These are phyloP conservation scores for Drosophila nasuta DNA, from an alignment of 1,140 invertebrate species.

Conservation along the genomic window DNA sequence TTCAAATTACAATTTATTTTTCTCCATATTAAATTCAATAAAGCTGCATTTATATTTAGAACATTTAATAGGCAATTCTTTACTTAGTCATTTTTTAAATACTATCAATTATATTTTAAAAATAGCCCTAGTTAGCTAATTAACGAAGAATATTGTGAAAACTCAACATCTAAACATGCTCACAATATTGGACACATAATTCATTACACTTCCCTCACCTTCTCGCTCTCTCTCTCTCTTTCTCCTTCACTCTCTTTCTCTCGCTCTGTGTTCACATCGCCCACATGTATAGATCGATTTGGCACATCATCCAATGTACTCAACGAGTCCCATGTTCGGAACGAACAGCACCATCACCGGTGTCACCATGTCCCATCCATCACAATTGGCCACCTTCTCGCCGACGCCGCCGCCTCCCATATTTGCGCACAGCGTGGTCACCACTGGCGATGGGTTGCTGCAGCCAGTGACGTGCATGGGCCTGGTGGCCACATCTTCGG, in stretches of 20 bases:
- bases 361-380: conserved; percentile 85
- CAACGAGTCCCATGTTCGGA: conserved; percentile 84
- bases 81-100: no score
- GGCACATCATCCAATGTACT: conserved; percentile 84
- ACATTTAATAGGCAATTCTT: no score
- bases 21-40: no score
- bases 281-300: conserved; percentile 76
- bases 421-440: conserved; percentile 80
- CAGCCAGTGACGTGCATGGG: conserved; percentile 75
- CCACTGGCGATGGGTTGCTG: conserved; percentile 74
- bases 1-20: no score
- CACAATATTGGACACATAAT: conserved; percentile 53
- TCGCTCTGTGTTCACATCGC: neutral
- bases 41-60: no score
- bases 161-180: conserved; percentile 9
- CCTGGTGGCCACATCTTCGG: conserved; percentile 73
- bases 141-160: no score
- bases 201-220: conserved; percentile 37
- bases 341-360: conserved; percentile 82
- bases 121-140: neutral
- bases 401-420: conserved; percentile 81
- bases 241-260: neutral
- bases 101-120: no score
- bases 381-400: conserved; percentile 84
- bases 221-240: neutral